Conservation (phyloP, 2,888 invertebrate species). For the Clepsis dumicolana region DNA sequence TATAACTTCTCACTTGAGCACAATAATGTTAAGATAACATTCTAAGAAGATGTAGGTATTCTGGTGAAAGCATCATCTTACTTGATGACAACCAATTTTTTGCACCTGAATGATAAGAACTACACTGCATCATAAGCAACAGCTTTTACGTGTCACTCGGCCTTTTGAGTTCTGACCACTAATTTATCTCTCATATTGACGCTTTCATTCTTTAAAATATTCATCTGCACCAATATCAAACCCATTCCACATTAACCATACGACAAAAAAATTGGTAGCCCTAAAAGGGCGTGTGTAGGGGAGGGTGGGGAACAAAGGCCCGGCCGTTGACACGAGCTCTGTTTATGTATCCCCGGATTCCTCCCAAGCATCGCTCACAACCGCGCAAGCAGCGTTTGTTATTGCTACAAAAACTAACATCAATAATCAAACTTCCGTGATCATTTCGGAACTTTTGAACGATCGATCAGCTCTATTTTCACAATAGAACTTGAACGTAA, state of each 20-base stretch:
- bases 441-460: conserved; percentile 5
- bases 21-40: too few species aligned
- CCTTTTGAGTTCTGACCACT: too few species aligned
- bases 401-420: conserved; percentile 21
- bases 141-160: too few species aligned
- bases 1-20: neutral
- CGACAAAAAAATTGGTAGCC: conserved; percentile 24
- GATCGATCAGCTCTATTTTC: conserved; percentile 5
- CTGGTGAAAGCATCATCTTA: neutral
- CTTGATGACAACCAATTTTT: neutral
- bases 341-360: conserved; percentile 77
- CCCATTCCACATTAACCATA: neutral
- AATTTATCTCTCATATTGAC: neutral
- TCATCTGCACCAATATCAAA: neutral
- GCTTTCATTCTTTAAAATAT: neutral
- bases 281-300: conserved; percentile 48
- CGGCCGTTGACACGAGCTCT: conserved; percentile 84
- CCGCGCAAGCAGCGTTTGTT: conserved; percentile 64
- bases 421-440: conserved; percentile 29
- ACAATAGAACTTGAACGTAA: conserved; percentile 9
- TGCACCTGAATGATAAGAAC: too few species aligned
- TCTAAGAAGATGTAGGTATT: too few species aligned
- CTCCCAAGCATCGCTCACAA: conserved; percentile 12
- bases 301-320: conserved; percentile 62
- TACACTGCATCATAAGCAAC: too few species aligned